Evolutionary conservation across 2,888 invertebrate species (phyloP).

Genomic region (Nowickia ferox): DNA sequence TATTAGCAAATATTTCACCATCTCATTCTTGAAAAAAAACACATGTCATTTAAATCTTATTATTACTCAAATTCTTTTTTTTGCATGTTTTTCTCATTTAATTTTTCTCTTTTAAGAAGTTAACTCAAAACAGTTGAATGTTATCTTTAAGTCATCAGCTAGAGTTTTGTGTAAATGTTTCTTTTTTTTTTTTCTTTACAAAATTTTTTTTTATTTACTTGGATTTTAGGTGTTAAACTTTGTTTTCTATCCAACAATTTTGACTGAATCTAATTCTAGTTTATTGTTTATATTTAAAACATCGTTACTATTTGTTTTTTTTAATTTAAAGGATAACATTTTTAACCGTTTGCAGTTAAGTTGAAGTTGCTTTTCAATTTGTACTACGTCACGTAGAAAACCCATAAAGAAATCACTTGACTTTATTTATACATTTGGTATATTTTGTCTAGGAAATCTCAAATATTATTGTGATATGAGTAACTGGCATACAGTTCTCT

Average conservation of each 20-base stretch:
- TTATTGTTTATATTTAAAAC: neutral
- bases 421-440: constrained; percentile 28
- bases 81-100: too few species aligned
- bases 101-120: too few species aligned
- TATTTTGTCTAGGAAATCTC: neutral
- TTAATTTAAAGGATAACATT: neutral
- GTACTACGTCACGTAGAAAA: constrained; percentile 45
- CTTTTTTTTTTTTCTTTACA: constrained; percentile 2
- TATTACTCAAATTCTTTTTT: too few species aligned
- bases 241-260: too few species aligned
- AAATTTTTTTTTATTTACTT: neutral
- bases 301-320: neutral
- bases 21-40: too few species aligned
- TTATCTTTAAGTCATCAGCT: too few species aligned
- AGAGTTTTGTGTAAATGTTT: neutral
- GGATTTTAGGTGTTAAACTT: neutral
- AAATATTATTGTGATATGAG: neutral
- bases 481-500: too few species aligned
- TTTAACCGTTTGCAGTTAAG: neutral
- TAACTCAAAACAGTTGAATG: too few species aligned
- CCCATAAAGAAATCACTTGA: constrained; percentile 36
- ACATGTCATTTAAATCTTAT: too few species aligned
- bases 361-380: constrained; percentile 37
- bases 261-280: neutral
- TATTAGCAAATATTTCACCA: too few species aligned